Percentiles rank a stretch among this genome's conserved stretches.
phyloP scores from a whole-genome alignment of 2,113 vertebrate genomes.

The sheep (Ovis aries) region ARS-UI_Ramb_v3.0 NC_056054.1:36095501-36096000 shows the following conservation, averaged over 20 bases:
- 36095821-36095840: slow-evolving; percentile 73
- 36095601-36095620: slow-evolving; percentile 49
- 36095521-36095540: slow-evolving; percentile 75
- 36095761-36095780: slow-evolving; percentile 77
- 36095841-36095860: slow-evolving; percentile 62
- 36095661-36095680: slow-evolving; percentile 76
- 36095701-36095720: slow-evolving; percentile 79
- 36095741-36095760: slow-evolving; percentile 85
- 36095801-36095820: slow-evolving; percentile 79
- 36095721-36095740: slow-evolving; percentile 81
- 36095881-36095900: slow-evolving; percentile 57
- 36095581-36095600: slow-evolving; percentile 71
- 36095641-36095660: slow-evolving; percentile 76
- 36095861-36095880: slow-evolving; percentile 53
- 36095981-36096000: slow-evolving; percentile 75
- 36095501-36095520: slow-evolving; percentile 68
- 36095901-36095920: slow-evolving; percentile 71
- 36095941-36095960: slow-evolving; percentile 61
- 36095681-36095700: slow-evolving; percentile 79
- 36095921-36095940: slow-evolving; percentile 57
- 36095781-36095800: slow-evolving; percentile 78
- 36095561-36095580: slow-evolving; percentile 63
- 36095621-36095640: slow-evolving; percentile 63
- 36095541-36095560: slow-evolving; percentile 73
- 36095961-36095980: slow-evolving; percentile 75